phyloP scores from a whole-genome alignment of 2,888 invertebrate species.

The Oscheius onirici region DNA sequence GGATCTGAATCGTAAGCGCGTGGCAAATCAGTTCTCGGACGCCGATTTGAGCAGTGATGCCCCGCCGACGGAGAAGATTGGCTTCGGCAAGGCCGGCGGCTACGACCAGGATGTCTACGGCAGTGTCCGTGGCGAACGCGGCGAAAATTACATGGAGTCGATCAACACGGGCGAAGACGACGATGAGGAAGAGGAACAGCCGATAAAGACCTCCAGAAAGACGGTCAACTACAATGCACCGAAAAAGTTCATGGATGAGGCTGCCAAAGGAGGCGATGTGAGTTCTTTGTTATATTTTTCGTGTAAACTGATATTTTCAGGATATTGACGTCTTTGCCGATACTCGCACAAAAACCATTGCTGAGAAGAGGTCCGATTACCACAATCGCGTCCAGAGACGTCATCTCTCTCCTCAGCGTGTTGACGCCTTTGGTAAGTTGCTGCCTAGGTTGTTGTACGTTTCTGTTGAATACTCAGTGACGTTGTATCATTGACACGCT shows the following conservation, averaged over 20 bases:
- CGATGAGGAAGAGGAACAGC: constrained; percentile 47
- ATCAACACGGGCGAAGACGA: constrained; percentile 87
- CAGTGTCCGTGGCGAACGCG: constrained; percentile 78
- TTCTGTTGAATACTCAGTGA: no score
- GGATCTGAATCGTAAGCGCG: constrained; percentile 24
- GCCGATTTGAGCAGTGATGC: constrained; percentile 17
- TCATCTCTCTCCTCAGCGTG: constrained; percentile 92
- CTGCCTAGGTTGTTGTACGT: background rate
- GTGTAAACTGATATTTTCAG: constrained; percentile 71
- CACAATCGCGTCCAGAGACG: constrained; percentile 86
- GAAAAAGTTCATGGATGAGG: constrained; percentile 60
- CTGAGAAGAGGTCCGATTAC: constrained; percentile 96
- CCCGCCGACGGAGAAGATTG: constrained; percentile 69
- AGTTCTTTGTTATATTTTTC: background rate
- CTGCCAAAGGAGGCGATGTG: constrained; percentile 55
- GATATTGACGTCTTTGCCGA: constrained; percentile 95
- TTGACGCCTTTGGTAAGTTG: constrained; percentile 87
- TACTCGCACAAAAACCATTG: constrained; percentile 87
- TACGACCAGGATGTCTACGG: constrained; percentile 86
- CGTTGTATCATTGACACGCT: no score
- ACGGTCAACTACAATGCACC: constrained; percentile 50
- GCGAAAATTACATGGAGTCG: constrained; percentile 90
- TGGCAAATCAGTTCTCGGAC: constrained; percentile 10
- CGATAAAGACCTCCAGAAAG: constrained; percentile 38
- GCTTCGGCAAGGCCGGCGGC: constrained; percentile 85